Conservation (phyloP, 1,140 invertebrate genomes). For the Tetramorium alpestre region DNA sequence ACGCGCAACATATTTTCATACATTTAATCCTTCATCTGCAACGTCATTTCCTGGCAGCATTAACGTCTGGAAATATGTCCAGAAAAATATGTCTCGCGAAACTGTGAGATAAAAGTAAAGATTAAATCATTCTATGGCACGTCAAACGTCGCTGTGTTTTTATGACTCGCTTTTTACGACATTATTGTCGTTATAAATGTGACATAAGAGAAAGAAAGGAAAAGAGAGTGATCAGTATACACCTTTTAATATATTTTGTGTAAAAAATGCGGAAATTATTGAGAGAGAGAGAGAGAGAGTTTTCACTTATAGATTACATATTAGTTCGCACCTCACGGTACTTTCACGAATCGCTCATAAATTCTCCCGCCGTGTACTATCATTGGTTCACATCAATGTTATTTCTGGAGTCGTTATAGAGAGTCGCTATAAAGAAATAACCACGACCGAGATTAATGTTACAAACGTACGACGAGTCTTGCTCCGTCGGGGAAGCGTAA, state of each 20-base stretch:
- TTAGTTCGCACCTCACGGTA: constrained; percentile 37
- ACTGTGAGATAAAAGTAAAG: background rate
- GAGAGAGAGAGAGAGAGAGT: background rate
- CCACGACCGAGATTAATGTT: constrained; percentile 51
- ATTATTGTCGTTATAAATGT: background rate
- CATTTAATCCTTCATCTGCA: background rate
- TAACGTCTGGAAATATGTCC: background rate
- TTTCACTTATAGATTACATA: background rate
- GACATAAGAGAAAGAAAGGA: no score
- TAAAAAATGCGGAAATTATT: background rate
- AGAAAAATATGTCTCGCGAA: background rate
- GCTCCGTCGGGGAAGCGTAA: constrained; percentile 12
- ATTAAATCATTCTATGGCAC: background rate
- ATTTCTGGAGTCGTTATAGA: constrained; percentile 43
- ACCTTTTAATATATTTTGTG: background rate
- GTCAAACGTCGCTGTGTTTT: background rate
- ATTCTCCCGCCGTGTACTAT: background rate
- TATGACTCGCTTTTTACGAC: background rate
- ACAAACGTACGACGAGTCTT: constrained; percentile 25
- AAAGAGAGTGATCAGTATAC: background rate
- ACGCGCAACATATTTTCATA: background rate
- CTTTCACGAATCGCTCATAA: constrained; percentile 21
- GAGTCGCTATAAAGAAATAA: constrained; percentile 45
- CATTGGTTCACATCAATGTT: constrained; percentile 25
- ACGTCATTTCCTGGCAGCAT: background rate